Conservation (phyloP, 2,888 invertebrate species). For the Hydrotaea diabolus region DNA sequence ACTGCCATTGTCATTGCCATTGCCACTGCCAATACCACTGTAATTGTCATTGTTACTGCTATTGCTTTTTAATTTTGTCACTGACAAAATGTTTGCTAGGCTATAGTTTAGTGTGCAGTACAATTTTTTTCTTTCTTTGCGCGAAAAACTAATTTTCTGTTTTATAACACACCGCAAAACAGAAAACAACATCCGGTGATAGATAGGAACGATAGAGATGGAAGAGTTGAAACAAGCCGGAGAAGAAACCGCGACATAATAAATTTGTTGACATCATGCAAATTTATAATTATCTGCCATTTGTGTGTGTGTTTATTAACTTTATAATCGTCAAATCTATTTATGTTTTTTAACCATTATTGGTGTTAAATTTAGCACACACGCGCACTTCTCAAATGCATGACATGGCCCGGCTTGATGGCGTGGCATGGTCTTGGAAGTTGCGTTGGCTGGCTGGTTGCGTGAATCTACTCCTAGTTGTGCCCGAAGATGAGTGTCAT, state of each 20-base stretch:
- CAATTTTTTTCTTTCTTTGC: no score
- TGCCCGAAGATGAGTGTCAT: background rate
- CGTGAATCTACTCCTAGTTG: background rate
- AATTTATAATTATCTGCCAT: slow-evolving; percentile 3
- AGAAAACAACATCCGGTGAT: background rate
- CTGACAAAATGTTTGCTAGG: background rate
- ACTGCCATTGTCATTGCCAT: no score
- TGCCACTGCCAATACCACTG: no score
- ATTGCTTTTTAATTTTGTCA: no score
- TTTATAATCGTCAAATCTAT: slow-evolving; percentile 8
- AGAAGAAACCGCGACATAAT: background rate
- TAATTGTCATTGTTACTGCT: no score
- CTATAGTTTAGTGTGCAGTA: background rate
- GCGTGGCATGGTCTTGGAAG: background rate
- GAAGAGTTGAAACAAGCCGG: background rate
- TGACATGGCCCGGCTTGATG: background rate
- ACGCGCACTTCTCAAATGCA: slow-evolving; percentile 25
- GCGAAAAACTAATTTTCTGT: background rate
- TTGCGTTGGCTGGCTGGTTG: slow-evolving; percentile 13
- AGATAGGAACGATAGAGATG: no score
- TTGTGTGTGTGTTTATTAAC: slow-evolving; percentile 4
- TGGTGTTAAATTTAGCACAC: slow-evolving; percentile 34
- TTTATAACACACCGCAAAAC: background rate
- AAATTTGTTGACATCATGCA: slow-evolving; percentile 32
- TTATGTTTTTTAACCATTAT: slow-evolving; percentile 7